Evolutionary conservation across 2,888 invertebrate genomes (phyloP), one percentile per base, ranked within the genome.

Genomic region (Eurytoma californica): DNA sequence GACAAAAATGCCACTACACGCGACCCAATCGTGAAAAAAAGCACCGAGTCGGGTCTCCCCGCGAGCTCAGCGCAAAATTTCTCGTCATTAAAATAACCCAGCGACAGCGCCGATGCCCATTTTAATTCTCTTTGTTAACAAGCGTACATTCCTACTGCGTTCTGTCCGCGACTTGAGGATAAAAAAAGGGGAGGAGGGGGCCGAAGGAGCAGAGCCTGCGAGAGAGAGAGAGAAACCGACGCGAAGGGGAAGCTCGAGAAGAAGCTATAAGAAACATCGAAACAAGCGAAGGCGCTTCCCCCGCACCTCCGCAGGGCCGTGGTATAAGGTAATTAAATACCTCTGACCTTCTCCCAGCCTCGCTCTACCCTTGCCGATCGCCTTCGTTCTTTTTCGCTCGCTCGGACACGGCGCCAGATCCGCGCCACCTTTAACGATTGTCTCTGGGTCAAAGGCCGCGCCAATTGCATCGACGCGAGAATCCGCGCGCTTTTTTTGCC

Each of bases 341-440:
- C 79, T 79, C 79, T 76, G 75, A 77, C 72, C 78, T 70, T 68
- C 79, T 53, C 76, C 47, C 55, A 24, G 24, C 63, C 70, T 30
- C 57, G n/a, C 72, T 65, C 51, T 60, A 39, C 60, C 78, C 75
- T 77, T 57, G 39, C 18, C 55, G n/a, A 9, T 63, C 39, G 24
- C 55, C 24, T 65, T 68, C 18, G 24, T 81, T 83, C 61, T 65
- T 79, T 77, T 79, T 66, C 70, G 39, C 60, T 49, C 24, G 39
- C 30, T 74, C 82, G 77, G 57, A 63, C 81, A 82, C 81, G 85
- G 84, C 86, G 85, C 86, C 85, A 84, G 84, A 84, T 85, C 86
- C 86, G 86, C 86, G 88, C 88, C 89, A 89, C 88, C 88, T 88
- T 76, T 89, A 89, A 89, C 87, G 88, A 89, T 89, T 88, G 89